A percentile compares a stretch with the other conserved stretches of the same genome.
Evolutionary conservation across 1,140 invertebrate genomes (phyloP).

Genomic region (Phymorhynchus buccinoides): DNA sequence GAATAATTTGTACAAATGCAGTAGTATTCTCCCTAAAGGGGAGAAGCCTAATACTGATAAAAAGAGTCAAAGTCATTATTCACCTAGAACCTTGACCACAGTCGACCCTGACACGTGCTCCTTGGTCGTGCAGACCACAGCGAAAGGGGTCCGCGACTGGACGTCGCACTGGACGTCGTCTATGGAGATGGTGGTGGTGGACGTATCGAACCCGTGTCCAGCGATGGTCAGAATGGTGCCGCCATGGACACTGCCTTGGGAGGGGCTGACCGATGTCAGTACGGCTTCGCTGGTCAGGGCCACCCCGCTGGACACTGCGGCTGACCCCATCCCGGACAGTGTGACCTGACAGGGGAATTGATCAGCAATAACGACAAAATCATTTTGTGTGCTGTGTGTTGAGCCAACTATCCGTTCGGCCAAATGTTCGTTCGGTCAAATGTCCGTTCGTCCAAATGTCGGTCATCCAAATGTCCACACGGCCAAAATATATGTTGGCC

Average conservation of each 20-base stretch:
- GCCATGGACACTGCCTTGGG: neutral
- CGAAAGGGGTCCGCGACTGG: neutral
- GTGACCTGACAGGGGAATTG: neutral
- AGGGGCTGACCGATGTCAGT: neutral
- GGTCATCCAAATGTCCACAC: too few species aligned
- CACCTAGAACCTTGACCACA: neutral
- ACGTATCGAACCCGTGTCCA: neutral
- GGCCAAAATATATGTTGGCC: too few species aligned
- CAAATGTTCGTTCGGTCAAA: too few species aligned
- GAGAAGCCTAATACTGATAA: too few species aligned
- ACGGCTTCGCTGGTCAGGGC: neutral
- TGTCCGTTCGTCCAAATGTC: too few species aligned
- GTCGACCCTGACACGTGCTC: neutral
- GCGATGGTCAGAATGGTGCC: neutral
- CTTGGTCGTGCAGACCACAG: neutral
- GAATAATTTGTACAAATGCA: too few species aligned
- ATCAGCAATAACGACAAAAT: neutral
- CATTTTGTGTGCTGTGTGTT: too few species aligned
- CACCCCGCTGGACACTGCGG: neutral
- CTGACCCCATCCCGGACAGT: too few species aligned
- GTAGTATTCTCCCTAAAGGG: too few species aligned
- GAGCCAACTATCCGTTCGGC: too few species aligned
- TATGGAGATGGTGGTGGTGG: neutral
- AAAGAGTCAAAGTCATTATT: too few species aligned
- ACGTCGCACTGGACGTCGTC: neutral